Evolutionary conservation across 2,797 vertebrate genomes (phyloP).

Genomic region (Pelobates cultripes): DNA sequence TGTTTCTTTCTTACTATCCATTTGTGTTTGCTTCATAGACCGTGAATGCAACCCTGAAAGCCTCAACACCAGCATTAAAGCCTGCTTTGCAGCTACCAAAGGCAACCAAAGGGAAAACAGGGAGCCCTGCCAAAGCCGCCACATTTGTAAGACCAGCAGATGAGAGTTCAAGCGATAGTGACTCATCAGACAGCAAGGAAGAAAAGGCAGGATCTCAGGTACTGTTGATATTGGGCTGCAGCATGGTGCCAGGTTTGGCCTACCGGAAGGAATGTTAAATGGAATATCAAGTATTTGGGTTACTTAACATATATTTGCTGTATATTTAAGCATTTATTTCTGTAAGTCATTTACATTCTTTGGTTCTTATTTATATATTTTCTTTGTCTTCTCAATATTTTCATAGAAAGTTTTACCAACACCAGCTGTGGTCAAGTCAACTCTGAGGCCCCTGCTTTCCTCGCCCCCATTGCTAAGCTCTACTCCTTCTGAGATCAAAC

Average conservation of each 20-base stretch:
- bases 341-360: no score
- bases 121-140: neutral
- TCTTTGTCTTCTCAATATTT: neutral
- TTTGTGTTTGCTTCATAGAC: neutral
- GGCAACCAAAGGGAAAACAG: neutral
- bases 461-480: slow-evolving; percentile 6
- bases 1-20: neutral
- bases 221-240: neutral
- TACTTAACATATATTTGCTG: no score
- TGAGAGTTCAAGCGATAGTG: neutral
- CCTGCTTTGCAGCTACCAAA: neutral
- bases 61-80: neutral
- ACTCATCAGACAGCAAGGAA: slow-evolving; percentile 21
- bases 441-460: neutral
- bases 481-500: neutral
- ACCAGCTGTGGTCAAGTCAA: neutral
- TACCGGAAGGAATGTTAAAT: no score
- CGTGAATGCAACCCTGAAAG: neutral
- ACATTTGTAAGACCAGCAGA: neutral
- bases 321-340: no score
- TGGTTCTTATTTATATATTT: neutral
- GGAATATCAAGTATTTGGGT: no score
- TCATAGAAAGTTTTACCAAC: neutral
- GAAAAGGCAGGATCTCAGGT: neutral
- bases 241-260: no score